Evolutionary conservation across 2,888 invertebrate genomes (phyloP).

Genomic region (Strigamia maritima): DNA sequence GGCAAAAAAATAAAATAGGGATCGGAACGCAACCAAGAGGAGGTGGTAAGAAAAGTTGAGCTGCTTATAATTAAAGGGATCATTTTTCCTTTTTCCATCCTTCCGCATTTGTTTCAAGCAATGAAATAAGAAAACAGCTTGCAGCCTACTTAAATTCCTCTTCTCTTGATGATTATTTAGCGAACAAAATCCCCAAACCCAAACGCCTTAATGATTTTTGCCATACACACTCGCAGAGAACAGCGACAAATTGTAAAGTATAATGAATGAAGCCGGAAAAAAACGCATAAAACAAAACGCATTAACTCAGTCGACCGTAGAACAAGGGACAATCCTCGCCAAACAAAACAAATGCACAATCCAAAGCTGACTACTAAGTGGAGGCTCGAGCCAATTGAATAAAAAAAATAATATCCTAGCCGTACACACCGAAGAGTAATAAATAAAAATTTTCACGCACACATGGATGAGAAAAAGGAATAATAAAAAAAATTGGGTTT

Average conservation of each 20-base stretch:
- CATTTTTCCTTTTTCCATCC: conserved; percentile 25
- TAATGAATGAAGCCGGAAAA: conserved; percentile 24
- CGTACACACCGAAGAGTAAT: neutral
- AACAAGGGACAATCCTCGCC: conserved; percentile 27
- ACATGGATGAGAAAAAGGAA: conserved; percentile 3
- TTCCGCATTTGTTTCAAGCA: conserved; percentile 21
- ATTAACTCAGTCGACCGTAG: conserved; percentile 25
- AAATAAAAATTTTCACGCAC: conserved; percentile 28
- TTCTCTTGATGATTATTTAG: conserved; percentile 27
- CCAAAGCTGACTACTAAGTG: conserved; percentile 23
- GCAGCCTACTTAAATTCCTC: conserved; percentile 29
- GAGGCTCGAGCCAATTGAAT: neutral
- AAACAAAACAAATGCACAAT: conserved; percentile 27
- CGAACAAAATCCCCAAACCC: conserved; percentile 27
- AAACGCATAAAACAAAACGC: conserved; percentile 27
- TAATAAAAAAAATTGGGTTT: conserved; percentile 7
- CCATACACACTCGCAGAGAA: conserved; percentile 25
- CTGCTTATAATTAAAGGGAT: conserved; percentile 29
- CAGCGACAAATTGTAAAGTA: conserved; percentile 29
- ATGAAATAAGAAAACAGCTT: conserved; percentile 29
- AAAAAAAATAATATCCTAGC: neutral
- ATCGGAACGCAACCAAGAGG: neutral
- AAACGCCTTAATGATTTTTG: conserved; percentile 29
- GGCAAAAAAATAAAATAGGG: neutral
- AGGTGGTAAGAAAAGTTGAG: neutral